These are phyloP conservation scores for Spialia ferax DNA, from an alignment of 2,888 invertebrate species.

Conservation along the genomic window DNA sequence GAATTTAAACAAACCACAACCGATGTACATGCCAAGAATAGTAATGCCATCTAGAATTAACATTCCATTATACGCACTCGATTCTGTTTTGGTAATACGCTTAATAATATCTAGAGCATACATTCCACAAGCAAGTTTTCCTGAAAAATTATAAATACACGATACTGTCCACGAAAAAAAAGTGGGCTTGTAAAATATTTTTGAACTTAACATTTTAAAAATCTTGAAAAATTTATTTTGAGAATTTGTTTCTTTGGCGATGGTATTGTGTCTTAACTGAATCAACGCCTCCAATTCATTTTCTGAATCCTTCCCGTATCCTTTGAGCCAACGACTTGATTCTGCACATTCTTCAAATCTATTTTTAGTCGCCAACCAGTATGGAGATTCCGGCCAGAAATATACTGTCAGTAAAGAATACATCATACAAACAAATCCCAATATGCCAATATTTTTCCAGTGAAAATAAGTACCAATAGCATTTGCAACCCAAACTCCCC, in stretches of 20 bases:
- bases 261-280: not conserved
- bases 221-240: not conserved
- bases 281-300: slow-evolving; percentile 38
- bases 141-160: slow-evolving; percentile 43
- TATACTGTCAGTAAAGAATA: slow-evolving; percentile 39
- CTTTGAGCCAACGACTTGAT: slow-evolving; percentile 47
- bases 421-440: slow-evolving; percentile 18
- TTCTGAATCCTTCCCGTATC: slow-evolving; percentile 43
- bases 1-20: slow-evolving; percentile 54
- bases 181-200: slow-evolving; percentile 42
- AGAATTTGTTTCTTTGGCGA: not conserved
- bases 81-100: slow-evolving; percentile 44
- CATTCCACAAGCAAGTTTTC: slow-evolving; percentile 46
- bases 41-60: slow-evolving; percentile 22
- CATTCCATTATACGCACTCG: slow-evolving; percentile 47
- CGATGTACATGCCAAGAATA: slow-evolving; percentile 39
- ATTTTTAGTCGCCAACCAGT: slow-evolving; percentile 46
- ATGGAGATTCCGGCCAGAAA: slow-evolving; percentile 49
- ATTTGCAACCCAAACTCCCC: slow-evolving; percentile 47
- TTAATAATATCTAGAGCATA: slow-evolving; percentile 49
- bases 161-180: slow-evolving; percentile 10
- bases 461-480: slow-evolving; percentile 45
- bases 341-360: slow-evolving; percentile 44
- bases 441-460: no score
- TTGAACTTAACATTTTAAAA: not conserved